Base-by-base conservation (phyloP, 30 jellyfish, hydroid and myxozoan species). In the Rhopilema esculentum region DNA sequence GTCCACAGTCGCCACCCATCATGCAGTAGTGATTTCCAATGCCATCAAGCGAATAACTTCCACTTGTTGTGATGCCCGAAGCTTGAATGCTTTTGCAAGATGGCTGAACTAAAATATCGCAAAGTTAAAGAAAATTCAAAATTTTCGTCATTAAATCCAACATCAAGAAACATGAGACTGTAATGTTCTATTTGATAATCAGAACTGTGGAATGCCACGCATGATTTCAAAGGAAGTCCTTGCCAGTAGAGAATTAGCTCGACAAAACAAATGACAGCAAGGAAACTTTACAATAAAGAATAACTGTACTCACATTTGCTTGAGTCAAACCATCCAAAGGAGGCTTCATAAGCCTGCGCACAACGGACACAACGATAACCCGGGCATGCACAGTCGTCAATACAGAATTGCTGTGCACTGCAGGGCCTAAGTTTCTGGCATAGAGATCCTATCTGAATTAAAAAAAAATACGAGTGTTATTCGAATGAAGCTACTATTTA, bases 351-450 rank as follows among this genome's bases (percentile, higher is more conserved):
- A 15, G 78, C 78, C n/a, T 1, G n/a, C 24, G 50, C 40, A 18
- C 78, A 67, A 8, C 24, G 20, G 49, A 26, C 78, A 49, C 78
- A 67, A 26, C 78, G 78, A 18, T 67, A 67, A 33, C 78, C 78
- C 40, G 78, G 78, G 32, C 78, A 67, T 20, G 28, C 78, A 24
- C 78, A 67, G 7, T 26, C 50, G 18, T 67, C 78, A 18, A 24
- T 26, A 32, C 78, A 67, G 24, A n/a, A 67, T 40, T 40, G 57
- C 1, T 21, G 4, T 21, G 49, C 18, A 2, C 49, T 18, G 49
- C 78, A 67, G 4, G 78, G 78, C 16, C 24, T 67, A 4, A 1
- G 49, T 15, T 32, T n/a, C 49, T 26, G 28, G 49, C 78, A 67
- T 1, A 16, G 28, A 1, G 78, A 67, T 4, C 78, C 78, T 8